Evolutionary conservation across 2,113 vertebrate genomes (phyloP).

Genomic region (Hippocampus abdominalis): DNA sequence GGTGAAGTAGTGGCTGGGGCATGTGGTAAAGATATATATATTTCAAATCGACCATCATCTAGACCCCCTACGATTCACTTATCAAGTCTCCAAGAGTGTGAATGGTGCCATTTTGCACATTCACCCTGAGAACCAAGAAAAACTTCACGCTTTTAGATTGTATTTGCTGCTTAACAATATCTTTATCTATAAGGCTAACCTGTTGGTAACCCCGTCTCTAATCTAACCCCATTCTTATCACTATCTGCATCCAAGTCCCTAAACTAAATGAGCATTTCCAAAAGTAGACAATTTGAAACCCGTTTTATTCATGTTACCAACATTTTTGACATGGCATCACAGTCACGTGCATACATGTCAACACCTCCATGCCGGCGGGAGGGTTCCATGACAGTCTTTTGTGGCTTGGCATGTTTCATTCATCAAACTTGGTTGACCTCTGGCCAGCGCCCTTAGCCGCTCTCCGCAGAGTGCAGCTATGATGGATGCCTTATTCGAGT

Average conservation of each 20-base stretch:
- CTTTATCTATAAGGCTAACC: too few relatives aligned
- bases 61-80: not conserved
- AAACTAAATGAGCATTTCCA: not conserved
- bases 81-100: not conserved
- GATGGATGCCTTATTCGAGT: constrained; percentile 75
- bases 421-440: constrained; percentile 67
- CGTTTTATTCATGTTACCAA: not conserved
- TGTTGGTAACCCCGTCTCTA: not conserved
- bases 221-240: not conserved
- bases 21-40: not conserved
- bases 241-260: not conserved
- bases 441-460: constrained; percentile 66
- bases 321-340: not conserved
- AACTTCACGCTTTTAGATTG: too few relatives aligned
- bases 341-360: not conserved
- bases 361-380: not conserved
- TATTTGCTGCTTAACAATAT: too few relatives aligned
- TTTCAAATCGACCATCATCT: not conserved
- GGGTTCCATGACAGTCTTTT: constrained; percentile 38
- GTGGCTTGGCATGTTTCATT: constrained; percentile 58
- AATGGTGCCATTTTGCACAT: too few relatives aligned
- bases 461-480: constrained; percentile 51
- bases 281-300: not conserved
- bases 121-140: too few relatives aligned
- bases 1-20: not conserved